Evolutionary conservation across 2,113 vertebrate species (phyloP), one percentile per base, ranked within the genome.

Genomic region (Arenaria interpres): DNA sequence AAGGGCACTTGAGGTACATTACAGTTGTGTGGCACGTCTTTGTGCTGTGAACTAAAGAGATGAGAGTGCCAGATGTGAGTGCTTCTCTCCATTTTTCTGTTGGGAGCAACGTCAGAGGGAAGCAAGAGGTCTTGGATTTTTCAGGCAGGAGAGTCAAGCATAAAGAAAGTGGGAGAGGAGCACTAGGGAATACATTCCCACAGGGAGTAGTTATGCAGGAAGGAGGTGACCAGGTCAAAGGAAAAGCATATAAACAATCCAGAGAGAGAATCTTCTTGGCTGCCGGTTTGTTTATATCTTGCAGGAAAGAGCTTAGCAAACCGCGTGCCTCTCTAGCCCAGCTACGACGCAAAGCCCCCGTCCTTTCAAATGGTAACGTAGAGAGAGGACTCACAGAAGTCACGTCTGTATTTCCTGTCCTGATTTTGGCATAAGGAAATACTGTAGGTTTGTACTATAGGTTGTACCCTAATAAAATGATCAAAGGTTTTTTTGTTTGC

Each of bases 371-470:
- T 12, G 85, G 63, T 92, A 91, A 83, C 0, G 0, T 4, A 32
- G 67, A 84, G 76, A 93, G 84, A 93, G 50, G 48, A 30, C 77
- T 87, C 63, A 3, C 67, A 76, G 59, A 57, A 96, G 96, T 94
- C 95, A 92, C 87, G 93, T 97, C 91, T 91, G 32, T 88, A 12
- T 77, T 97, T 97, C 95, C 97, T 91, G 85, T 27, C 85, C 81
- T 5, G 22, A 4, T 85, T 95, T 80, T 21, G 30, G 84, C 81
- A 57, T 63, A 51, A 88, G 67, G 92, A 95, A 95, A 50, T 64
- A 28, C 57, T 91, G 68, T 67, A 84, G 86, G 48, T 66, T 84
- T 48, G 46, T 64, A 32, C 57, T 91, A 64, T 67, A 84, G 86
- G 45, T 62, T 84, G 63, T 80, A 32, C 79, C 54, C 79, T 90